These are phyloP conservation scores for Naja naja DNA, from an alignment of 2,113 vertebrate genomes.

Conservation along the genomic window DNA sequence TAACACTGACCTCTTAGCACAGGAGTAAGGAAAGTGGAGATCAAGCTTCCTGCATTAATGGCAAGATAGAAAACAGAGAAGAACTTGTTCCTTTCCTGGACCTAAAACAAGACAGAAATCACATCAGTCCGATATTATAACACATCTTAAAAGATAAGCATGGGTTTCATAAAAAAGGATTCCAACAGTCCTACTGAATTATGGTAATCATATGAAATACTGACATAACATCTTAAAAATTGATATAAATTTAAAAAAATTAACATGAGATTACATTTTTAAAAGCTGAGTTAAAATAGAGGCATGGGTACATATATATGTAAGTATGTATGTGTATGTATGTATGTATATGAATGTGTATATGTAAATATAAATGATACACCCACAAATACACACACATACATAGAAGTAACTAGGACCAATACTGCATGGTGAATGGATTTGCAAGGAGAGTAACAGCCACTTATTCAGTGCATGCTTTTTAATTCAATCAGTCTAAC, in stretches of 20 bases:
- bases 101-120: conserved; percentile 71
- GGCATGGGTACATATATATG: not conserved
- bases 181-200: conserved; percentile 36
- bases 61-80: conserved; percentile 98
- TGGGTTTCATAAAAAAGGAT: conserved; percentile 37
- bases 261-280: not conserved
- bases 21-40: conserved; percentile 93
- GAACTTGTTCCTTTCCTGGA: conserved; percentile 86
- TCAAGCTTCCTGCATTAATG: conserved; percentile 93
- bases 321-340: not conserved
- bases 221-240: not conserved
- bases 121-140: conserved; percentile 10
- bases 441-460: conserved; percentile 21
- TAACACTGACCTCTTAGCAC: conserved; percentile 85
- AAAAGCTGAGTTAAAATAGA: not conserved
- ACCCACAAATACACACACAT: not conserved
- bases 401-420: conserved; percentile 27
- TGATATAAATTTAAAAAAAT: not conserved
- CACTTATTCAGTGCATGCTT: conserved; percentile 55
- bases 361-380: not conserved
- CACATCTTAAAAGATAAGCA: not conserved
- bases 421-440: conserved; percentile 30
- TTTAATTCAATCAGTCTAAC: conserved; percentile 55
- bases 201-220: not conserved
- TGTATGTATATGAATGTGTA: not conserved